A percentile compares a stretch with the other conserved stretches of the same genome.
phyloP scores from a whole-genome alignment of 2,113 vertebrate genomes.

The Cyrtonyx montezumae region DNA sequence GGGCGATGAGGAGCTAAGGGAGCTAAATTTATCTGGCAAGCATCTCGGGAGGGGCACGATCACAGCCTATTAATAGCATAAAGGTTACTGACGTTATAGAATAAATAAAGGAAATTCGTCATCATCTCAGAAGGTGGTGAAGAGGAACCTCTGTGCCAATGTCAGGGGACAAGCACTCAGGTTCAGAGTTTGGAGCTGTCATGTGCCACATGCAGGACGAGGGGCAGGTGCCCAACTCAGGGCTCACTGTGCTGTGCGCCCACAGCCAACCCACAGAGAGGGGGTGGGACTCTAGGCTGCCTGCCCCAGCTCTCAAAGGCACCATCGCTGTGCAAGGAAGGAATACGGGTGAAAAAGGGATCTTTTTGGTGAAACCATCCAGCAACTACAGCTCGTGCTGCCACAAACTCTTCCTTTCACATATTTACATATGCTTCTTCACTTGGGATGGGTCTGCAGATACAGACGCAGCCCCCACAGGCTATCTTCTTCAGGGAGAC shows the following conservation, averaged over 20 bases:
- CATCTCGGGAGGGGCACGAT: background rate
- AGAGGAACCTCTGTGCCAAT: background rate
- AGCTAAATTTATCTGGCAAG: slow-evolving; percentile 35
- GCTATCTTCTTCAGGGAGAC: background rate
- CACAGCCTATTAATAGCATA: background rate
- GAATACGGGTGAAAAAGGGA: background rate
- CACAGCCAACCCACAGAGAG: background rate
- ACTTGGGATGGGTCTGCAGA: background rate
- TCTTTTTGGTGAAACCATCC: background rate
- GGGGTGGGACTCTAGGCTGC: background rate
- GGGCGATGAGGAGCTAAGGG: background rate
- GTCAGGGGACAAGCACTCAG: background rate
- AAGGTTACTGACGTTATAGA: background rate
- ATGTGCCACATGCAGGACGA: background rate
- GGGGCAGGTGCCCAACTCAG: rapidly evolving
- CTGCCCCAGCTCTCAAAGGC: background rate
- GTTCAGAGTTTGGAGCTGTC: background rate
- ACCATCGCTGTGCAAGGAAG: rapidly evolving
- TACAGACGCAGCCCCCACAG: background rate
- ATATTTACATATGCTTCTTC: background rate
- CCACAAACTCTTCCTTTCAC: rapidly evolving
- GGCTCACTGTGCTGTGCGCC: too few relatives aligned
- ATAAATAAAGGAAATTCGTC: slow-evolving; percentile 34
- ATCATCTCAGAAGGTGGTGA: background rate
- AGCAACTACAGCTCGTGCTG: background rate